Base-by-base conservation (phyloP, 2,113 vertebrate genomes). In the Miniopterus natalensis region DNA sequence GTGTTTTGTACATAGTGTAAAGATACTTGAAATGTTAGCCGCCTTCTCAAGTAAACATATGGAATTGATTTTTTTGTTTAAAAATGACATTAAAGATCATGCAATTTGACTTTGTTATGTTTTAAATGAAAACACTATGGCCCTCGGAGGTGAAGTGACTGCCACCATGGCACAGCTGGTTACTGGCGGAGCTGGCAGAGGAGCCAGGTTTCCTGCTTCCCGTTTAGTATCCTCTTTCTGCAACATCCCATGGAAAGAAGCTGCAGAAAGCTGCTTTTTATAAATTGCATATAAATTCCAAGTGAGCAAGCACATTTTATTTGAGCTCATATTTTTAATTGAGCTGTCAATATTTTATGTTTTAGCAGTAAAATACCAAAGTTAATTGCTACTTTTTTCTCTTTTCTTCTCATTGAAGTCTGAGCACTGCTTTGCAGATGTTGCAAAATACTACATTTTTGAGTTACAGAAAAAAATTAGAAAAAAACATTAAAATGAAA, bases 281-380 rank as follows among this genome's bases (percentile, higher is more conserved):
- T 84, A 10, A 96, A 45, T 51, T 71, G 21, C 4, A 57, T 78
- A 51, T 53, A 57, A 84, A 84, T 90, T 63, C 71, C 1, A 45
- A 94, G 31, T 55, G 13, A 77, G 11, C 8, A 55, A 94, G 21
- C 17, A 78, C 45, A 88, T 91, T 85, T 90, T 47, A 83, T 66
- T 94, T 85, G 74, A 90, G 47, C 1, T 81, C 51, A n/a, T 59
- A 89, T 49, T 88, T 95, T 95, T 92, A 84, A 95, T 78, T 65
- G 53, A 88, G 31, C 29, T n/a, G 51, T 45, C n/a, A 84, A 61
- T 94, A 93, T 85, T 92, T 88, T 94, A 83, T 78, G 3, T 90
- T 51, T 18, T 49, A 68, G 6, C 6, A 89, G 27, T 27, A 96
- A 95, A 94, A 85, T 78, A 49, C 15, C 29, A 84, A 25, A 85